phyloP scores from a whole-genome alignment of 2,888 invertebrate species.

The Drosophila multiciliata region DNA sequence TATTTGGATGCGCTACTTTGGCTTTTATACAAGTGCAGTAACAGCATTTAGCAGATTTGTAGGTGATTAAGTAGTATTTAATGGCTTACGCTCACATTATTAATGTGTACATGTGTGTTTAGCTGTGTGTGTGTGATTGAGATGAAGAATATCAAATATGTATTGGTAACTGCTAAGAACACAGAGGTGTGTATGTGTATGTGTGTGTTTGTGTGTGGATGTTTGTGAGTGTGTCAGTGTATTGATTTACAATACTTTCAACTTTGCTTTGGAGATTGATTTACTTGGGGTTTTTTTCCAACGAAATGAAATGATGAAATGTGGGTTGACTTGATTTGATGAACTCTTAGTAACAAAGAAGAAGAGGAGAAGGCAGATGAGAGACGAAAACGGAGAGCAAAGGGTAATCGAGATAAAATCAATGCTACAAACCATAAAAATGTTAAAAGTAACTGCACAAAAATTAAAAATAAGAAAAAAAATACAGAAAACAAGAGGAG shows the following conservation, averaged over 20 bases:
- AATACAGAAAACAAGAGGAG: constrained; percentile 10
- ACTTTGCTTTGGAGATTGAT: constrained; percentile 56
- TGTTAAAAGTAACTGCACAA: constrained; percentile 49
- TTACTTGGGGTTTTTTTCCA: constrained; percentile 44
- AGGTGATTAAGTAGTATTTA: constrained; percentile 40
- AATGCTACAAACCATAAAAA: constrained; percentile 63
- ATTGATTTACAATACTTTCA: constrained; percentile 59
- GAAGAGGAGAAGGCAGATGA: constrained; percentile 16
- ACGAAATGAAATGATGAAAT: constrained; percentile 58
- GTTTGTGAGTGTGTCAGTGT: constrained; percentile 12
- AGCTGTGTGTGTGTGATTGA: constrained; percentile 10
- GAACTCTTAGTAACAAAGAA: constrained; percentile 9
- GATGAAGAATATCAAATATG: constrained; percentile 23
- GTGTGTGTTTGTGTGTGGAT: constrained; percentile 11
- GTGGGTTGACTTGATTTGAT: constrained; percentile 42
- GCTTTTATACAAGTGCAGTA: constrained; percentile 56
- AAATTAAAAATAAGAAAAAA: constrained; percentile 24
- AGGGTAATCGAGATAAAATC: constrained; percentile 30
- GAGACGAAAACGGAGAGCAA: constrained; percentile 30
- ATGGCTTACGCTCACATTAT: constrained; percentile 33
- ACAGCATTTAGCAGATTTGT: constrained; percentile 48
- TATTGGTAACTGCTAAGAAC: constrained; percentile 14
- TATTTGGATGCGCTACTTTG: constrained; percentile 26
- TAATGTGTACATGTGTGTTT: constrained; percentile 8
- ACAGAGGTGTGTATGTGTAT: constrained; percentile 11